Evolutionary conservation across 2,888 invertebrate genomes (phyloP), one percentile per base, ranked within the genome.

Genomic region (Chloroclystis v-ata): DNA sequence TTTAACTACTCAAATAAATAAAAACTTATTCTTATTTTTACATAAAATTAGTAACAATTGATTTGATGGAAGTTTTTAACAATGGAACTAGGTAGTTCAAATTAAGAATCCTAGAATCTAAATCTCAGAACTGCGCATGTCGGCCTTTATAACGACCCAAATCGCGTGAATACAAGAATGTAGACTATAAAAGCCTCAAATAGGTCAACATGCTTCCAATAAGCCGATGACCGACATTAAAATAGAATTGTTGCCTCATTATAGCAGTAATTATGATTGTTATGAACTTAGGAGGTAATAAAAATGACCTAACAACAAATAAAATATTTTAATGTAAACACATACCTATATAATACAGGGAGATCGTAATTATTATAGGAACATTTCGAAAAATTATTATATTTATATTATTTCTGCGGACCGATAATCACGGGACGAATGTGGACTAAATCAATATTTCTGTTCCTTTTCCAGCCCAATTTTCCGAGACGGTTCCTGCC

Each of bases 401-500:
- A n/a, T n/a, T n/a, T n/a, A n/a, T n/a, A n/a, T n/a, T n/a, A n/a
- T n/a, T n/a, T n/a, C n/a, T n/a, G n/a, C n/a, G n/a, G n/a, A n/a
- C n/a, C n/a, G n/a, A n/a, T n/a, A n/a, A n/a, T n/a, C n/a, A n/a
- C n/a, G n/a, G n/a, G n/a, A n/a, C n/a, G n/a, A n/a, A n/a, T n/a
- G n/a, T n/a, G n/a, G n/a, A n/a, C n/a, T n/a, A n/a, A n/a, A n/a
- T n/a, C n/a, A n/a, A n/a, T n/a, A n/a, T n/a, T n/a, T n/a, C n/a
- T n/a, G n/a, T n/a, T 28, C 57, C 72, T 79, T 57, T 87, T 82
- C 46, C 80, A 93, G 93, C 75, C 87, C 87, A 61, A 85, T 87
- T 70, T 95, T 94, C 78, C 91, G 95, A 88, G 95, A 95, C 90
- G 91, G 93, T 60, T 89, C 91, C 73, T 94, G 93, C 76, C 93